Conservation (phyloP, 2,888 invertebrate species). For the Matsumyia berberina region DNA sequence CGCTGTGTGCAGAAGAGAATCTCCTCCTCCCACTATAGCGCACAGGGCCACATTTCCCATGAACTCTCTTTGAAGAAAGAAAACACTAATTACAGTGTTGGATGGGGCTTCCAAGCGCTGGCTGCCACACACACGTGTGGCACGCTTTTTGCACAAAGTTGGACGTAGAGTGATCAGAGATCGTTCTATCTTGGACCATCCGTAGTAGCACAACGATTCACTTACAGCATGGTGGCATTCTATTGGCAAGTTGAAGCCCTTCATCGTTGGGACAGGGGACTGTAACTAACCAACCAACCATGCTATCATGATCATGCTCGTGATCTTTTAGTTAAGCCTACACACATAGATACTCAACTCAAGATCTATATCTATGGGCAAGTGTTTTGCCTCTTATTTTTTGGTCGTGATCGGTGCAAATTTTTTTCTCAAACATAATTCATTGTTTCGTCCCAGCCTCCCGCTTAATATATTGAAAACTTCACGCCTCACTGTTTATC, state of each 20-base stretch:
- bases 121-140: conserved; percentile 72
- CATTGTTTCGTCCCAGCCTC: conserved; percentile 27
- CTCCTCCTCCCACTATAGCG: conserved; percentile 68
- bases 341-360: conserved; percentile 39
- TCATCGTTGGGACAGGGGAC: not conserved
- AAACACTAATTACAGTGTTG: conserved; percentile 69
- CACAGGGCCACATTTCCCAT: conserved; percentile 61
- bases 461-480: conserved; percentile 19
- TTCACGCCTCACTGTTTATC: conserved; percentile 48
- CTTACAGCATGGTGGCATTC: conserved; percentile 52
- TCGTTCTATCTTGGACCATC: conserved; percentile 23
- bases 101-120: conserved; percentile 47
- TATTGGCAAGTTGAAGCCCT: conserved; percentile 40
- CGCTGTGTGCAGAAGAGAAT: not conserved
- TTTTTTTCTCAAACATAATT: conserved; percentile 32
- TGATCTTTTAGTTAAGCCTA: conserved; percentile 63
- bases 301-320: conserved; percentile 67
- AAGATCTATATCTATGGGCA: conserved; percentile 55
- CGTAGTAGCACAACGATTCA: conserved; percentile 60
- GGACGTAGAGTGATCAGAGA: conserved; percentile 30
- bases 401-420: conserved; percentile 65
- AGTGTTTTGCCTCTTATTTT: conserved; percentile 9
- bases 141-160: conserved; percentile 73
- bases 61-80: conserved; percentile 49
- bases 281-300: conserved; percentile 53